A percentile compares a stretch with the other conserved stretches of the same genome.
Conservation (phyloP, 2,113 vertebrate species). For the Eptatretus burgeri region DNA sequence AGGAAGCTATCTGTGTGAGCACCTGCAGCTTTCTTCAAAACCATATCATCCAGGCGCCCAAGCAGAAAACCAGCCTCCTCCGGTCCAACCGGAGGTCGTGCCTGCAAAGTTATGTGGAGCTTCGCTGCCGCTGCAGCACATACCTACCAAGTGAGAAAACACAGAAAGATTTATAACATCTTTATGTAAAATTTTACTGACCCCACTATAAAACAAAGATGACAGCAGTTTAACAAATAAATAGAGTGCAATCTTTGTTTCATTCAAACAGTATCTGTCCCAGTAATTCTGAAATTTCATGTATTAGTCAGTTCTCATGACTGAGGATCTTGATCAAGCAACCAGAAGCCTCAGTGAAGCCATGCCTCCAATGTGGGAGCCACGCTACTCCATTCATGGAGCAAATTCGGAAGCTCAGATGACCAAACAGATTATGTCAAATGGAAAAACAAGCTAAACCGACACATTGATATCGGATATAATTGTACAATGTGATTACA, state of each 20-base stretch:
- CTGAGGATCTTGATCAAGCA: no score
- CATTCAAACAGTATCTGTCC: no score
- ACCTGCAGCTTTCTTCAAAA: not conserved
- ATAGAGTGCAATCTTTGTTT: not conserved
- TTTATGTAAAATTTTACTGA: not conserved
- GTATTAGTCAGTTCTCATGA: no score
- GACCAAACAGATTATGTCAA: no score
- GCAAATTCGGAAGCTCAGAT: no score
- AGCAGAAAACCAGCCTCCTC: slow-evolving; percentile 69
- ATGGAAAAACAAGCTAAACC: no score
- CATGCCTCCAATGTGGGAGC: no score
- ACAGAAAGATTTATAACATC: not conserved
- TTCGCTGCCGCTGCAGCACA: slow-evolving; percentile 55
- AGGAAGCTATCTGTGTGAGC: slow-evolving; percentile 24
- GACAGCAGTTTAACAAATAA: not conserved
- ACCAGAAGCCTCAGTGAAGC: no score
- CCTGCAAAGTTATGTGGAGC: slow-evolving; percentile 73
- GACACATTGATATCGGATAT: no score
- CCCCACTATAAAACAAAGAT: not conserved
- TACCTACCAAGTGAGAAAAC: slow-evolving; percentile 19
- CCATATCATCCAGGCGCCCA: slow-evolving; percentile 33
- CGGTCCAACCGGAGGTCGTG: slow-evolving; percentile 23
- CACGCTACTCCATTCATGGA: no score
- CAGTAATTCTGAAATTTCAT: no score
- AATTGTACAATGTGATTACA: no score